These are phyloP conservation scores for Nemurella pictetii DNA, from an alignment of 2,888 invertebrate species.

Conservation along the genomic window DNA sequence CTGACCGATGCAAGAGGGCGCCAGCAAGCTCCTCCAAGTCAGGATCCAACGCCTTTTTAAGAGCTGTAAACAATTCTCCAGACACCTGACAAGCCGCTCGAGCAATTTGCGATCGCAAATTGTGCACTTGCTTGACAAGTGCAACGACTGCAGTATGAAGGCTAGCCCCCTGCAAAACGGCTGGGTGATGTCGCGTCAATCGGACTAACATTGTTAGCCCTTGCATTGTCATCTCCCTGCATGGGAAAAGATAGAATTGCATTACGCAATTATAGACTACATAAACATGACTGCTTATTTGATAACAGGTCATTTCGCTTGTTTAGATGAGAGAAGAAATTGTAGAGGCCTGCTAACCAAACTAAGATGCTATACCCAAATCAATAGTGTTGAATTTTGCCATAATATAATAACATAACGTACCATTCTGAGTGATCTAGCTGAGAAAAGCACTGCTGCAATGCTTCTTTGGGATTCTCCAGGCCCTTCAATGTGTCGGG, in stretches of 20 bases:
- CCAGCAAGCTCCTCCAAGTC: slow-evolving; percentile 86
- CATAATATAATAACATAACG: slow-evolving; percentile 40
- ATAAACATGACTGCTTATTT: no score
- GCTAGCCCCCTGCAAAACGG: slow-evolving; percentile 60
- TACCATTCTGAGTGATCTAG: slow-evolving; percentile 74
- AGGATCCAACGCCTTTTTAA: slow-evolving; percentile 62
- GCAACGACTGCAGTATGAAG: slow-evolving; percentile 68
- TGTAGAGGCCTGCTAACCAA: no score
- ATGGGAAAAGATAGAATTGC: background rate
- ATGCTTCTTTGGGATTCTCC: slow-evolving; percentile 66
- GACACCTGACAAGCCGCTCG: slow-evolving; percentile 83
- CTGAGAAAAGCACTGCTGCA: slow-evolving; percentile 65
- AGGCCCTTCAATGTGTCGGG: slow-evolving; percentile 55
- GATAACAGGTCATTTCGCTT: no score
- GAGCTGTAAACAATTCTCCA: slow-evolving; percentile 74
- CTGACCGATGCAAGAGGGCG: slow-evolving; percentile 82
- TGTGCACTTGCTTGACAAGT: slow-evolving; percentile 78
- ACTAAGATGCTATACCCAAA: no score
- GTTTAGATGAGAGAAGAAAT: no score
- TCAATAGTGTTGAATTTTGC: no score
- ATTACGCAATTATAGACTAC: background rate
- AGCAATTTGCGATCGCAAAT: slow-evolving; percentile 90
- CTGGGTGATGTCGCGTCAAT: slow-evolving; percentile 68
- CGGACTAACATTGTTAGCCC: slow-evolving; percentile 71
- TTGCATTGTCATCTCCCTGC: slow-evolving; percentile 73